Conservation (phyloP, 2,113 vertebrate genomes). For the Microtus ochrogaster region DNA sequence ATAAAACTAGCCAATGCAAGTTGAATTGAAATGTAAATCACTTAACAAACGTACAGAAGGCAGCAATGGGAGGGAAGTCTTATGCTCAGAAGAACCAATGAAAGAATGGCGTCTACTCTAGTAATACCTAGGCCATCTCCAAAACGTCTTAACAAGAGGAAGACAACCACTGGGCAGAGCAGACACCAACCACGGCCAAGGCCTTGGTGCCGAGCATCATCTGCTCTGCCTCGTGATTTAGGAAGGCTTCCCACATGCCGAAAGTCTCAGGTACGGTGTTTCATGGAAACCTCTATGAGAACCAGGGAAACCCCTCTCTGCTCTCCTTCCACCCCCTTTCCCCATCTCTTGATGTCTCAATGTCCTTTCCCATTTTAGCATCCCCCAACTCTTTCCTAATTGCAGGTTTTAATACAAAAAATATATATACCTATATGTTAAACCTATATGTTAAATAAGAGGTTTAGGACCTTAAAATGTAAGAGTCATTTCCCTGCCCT, state of each 20-base stretch:
- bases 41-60: not conserved
- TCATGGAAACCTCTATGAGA: not conserved
- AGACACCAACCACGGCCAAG: not conserved
- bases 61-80: not conserved
- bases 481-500: not conserved
- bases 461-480: not conserved
- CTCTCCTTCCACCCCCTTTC: too few species aligned
- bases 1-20: not conserved
- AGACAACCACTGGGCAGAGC: not conserved
- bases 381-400: not conserved
- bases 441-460: slow-evolving; percentile 27
- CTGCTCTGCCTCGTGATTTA: not conserved
- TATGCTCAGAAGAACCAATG: not conserved
- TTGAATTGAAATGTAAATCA: not conserved
- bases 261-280: not conserved
- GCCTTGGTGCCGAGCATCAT: not conserved
- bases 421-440: not conserved
- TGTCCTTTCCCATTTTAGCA: not conserved
- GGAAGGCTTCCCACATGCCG: not conserved
- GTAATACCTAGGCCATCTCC: not conserved
- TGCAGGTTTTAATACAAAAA: slow-evolving; percentile 29
- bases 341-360: not conserved
- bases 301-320: not conserved
- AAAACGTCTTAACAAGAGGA: slow-evolving; percentile 5
- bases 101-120: not conserved